phyloP scores from a whole-genome alignment of 2,888 invertebrate genomes.

The Cecidostiba fungosa region DNA sequence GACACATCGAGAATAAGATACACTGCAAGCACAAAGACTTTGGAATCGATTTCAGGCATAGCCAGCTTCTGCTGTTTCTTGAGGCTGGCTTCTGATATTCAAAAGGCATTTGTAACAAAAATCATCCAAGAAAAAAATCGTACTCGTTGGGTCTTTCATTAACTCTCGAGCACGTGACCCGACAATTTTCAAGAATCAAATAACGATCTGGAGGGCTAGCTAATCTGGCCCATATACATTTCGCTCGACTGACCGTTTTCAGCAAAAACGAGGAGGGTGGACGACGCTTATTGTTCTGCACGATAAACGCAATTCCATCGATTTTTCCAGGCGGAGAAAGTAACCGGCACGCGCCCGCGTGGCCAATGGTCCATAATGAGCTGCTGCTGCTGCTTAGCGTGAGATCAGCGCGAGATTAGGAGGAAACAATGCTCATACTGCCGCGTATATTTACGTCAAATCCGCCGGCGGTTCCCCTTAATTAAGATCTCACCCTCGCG shows the following conservation, averaged over 20 bases:
- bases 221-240: slow-evolving; percentile 59
- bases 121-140: no score
- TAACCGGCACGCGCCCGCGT: slow-evolving; percentile 25
- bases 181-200: slow-evolving; percentile 55
- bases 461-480: slow-evolving; percentile 43
- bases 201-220: slow-evolving; percentile 55
- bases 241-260: slow-evolving; percentile 59
- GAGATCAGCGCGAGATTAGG: slow-evolving; percentile 56
- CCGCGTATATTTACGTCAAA: slow-evolving; percentile 53
- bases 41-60: background rate
- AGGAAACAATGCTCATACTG: slow-evolving; percentile 52
- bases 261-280: slow-evolving; percentile 30
- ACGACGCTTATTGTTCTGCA: slow-evolving; percentile 49
- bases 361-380: slow-evolving; percentile 59
- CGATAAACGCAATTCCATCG: slow-evolving; percentile 59
- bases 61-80: background rate
- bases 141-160: no score
- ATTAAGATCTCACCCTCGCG: slow-evolving; percentile 55
- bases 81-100: background rate
- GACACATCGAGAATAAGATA: background rate
- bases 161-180: slow-evolving; percentile 17
- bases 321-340: slow-evolving; percentile 46
- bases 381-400: slow-evolving; percentile 45
- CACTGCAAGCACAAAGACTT: background rate
- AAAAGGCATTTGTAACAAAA: no score